Evolutionary conservation across 2,888 invertebrate genomes (phyloP), one percentile per base, ranked within the genome.

Genomic region (Mycalesis mineus): DNA sequence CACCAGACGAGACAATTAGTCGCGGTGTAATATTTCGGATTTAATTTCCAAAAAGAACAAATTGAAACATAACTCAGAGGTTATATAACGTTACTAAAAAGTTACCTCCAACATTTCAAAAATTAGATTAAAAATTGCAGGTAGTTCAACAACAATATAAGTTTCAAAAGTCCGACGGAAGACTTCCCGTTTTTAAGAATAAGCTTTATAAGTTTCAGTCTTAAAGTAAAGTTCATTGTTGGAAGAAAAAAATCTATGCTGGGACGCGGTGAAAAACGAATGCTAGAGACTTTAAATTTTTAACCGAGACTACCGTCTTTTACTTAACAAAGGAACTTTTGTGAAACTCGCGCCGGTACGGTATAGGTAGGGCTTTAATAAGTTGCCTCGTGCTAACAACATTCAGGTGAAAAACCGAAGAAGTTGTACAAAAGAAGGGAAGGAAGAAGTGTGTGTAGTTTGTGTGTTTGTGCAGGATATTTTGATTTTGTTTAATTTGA

Each of bases 291-390:
- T 40, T 51, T 52, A 52, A 52, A 52, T 52, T 52, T 52, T 52
- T 42, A 52, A 52, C 41, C 33, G 17, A 42, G 42, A 33, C 33
- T 36, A 15, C 33, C 42, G 33, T 41, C 52, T 52, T 52, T 52
- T 42, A 52, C 17, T 52, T 52, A 52, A 52, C 52, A 52, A 52
- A 52, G 33, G 52, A 52, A 52, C 52, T 52, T 52, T 52, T 52
- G 52, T 52, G 14, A n/a, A 42, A 52, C 52, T 52, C 33, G 14
- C 37, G 14, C 22, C n/a, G 13, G 28, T n/a, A 28, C 49, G 31
- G 29, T 40, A 39, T 9, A 52, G 51, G 41, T 33, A 17, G 17
- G 52, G 33, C 17, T 42, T 52, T 42, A 42, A 52, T 42, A 52
- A 52, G 42, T 52, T 52, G 33, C 42, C 33, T 13, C 9, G 42